Evolutionary conservation across 1,140 invertebrate genomes (phyloP), one percentile per base, ranked within the genome.

Genomic region (Leptoteleia sp.): DNA sequence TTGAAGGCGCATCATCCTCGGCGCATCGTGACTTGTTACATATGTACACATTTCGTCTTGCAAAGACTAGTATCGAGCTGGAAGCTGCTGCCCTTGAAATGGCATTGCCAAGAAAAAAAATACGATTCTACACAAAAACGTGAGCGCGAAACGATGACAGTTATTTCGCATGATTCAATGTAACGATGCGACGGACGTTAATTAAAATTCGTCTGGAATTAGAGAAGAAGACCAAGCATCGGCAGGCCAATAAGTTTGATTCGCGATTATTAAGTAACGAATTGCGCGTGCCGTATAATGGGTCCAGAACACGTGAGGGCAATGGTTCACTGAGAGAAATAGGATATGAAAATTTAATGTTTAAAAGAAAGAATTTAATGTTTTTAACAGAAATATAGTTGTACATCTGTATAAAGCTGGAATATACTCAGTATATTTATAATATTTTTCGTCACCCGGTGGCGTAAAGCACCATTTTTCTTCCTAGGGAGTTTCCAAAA

Each of bases 61-160:
- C 17, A n/a, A 54, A 57, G 42, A 25, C 19, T 38, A 55, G 16
- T 16, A 68, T 55, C 16, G 47, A 37, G 12, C 17, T 55, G 22
- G 50, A 68, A 68, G 64, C 52, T 48, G 64, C 17, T 55, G 52
- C 16, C 64, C 64, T 57, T 68, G 52, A 48, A 48, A 57, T 1
- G 13, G 17, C 25, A 11, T 6, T 33, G 17, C 22, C n/a, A 68
- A 57, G 22, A 22, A 45, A 68, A 42, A 43, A 64, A 64, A 50
- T 38, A 64, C 31, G 40, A 25, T 15, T 47, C 31, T 16, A 57
- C 13, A 9, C 12, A 47, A 37, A 54, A 55, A 67, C n/a, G n/a
- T 22, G 17, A 67, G n/a, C 31, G 22, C 54, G 5, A 57, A 68
- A 57, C 48, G 52, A 57, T 42, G 25, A 68, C 31, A 47, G 31